Base-by-base conservation (phyloP, 2,797 vertebrate species). In the Buceros bicornis region DNA sequence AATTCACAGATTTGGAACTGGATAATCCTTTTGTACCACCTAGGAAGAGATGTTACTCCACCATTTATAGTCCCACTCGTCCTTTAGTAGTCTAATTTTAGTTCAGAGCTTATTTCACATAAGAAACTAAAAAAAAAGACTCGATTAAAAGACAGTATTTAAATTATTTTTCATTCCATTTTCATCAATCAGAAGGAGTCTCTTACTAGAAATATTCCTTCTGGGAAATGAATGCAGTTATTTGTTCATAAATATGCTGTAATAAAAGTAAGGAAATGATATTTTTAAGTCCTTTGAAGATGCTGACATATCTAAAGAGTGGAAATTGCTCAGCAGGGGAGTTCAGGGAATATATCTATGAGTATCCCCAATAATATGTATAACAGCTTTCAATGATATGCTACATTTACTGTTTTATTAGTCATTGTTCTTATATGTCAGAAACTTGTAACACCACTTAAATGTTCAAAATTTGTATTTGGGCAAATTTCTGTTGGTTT, bases 221-320 rank as follows among this genome's bases (percentile, higher is more conserved):
- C 28, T 73, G 74, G 82, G 71, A 97, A 83, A 84, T 57, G 31
- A 86, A 87, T 45, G 29, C 5, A 1, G 13, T 25, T 90, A 51
- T 91, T 90, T 94, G 21, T 91, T 90, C 2, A 1, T 73, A 95
- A 87, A 90, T 93, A 85, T 42, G 13, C 20, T 74, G 16, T 48
- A 89, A 87, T 96, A 81, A 93, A 97, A 78, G 21, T 65, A 70
- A 91, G 26, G 33, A 89, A 95, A 61, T 77, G 1, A 65, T 76
- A 48, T 88, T 90, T 92, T 88, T 77, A 87, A 84, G 56, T 72
- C 9, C 20, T 71, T 76, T 10, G 8, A 91, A 90, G 61, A 82
- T 76, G 47, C 42, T 81, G 77, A 66, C 47, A 58, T 57, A 78
- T 56, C 43, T 76, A 54, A 88, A 73, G 14, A 86, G 26, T 65